Conservation (phyloP, 2,888 invertebrate genomes). For the Polylopha cassiicola region DNA sequence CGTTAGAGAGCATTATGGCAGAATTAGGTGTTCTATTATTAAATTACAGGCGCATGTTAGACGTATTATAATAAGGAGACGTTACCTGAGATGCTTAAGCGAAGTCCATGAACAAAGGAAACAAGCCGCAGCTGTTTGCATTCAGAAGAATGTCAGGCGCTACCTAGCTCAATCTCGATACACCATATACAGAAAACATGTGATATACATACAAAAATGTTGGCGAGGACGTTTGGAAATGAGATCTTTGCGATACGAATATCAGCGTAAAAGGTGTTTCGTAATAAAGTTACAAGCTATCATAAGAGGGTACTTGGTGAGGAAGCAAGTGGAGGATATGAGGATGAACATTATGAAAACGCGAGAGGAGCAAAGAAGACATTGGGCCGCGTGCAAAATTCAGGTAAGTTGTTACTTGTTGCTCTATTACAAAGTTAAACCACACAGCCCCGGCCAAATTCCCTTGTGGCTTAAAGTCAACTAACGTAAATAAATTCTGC, state of each 20-base stretch:
- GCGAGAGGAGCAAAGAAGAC: constrained; percentile 52
- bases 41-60: constrained; percentile 45
- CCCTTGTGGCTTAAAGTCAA: no score
- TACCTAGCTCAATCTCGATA: constrained; percentile 48
- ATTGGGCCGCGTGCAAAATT: constrained; percentile 79
- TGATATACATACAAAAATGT: constrained; percentile 51
- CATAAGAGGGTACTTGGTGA: constrained; percentile 68
- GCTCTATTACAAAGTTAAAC: no score
- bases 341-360: constrained; percentile 60
- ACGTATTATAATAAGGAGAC: constrained; percentile 42
- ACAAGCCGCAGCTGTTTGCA: constrained; percentile 43
- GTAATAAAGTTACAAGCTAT: constrained; percentile 59
- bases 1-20: constrained; percentile 34
- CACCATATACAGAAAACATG: constrained; percentile 38
- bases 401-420: constrained; percentile 62
- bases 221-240: constrained; percentile 62
- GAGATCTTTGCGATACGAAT: constrained; percentile 51
- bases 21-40: constrained; percentile 28
- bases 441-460: no score
- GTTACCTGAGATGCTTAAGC: constrained; percentile 34
- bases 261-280: constrained; percentile 43
- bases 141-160: constrained; percentile 55
- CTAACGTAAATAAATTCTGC: no score
- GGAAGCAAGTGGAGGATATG: constrained; percentile 61
- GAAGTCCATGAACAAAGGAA: constrained; percentile 34